Percentiles rank a stretch among this genome's conserved stretches.
phyloP scores from a whole-genome alignment of 2,888 invertebrate species.

The Melitaea athalia region DNA sequence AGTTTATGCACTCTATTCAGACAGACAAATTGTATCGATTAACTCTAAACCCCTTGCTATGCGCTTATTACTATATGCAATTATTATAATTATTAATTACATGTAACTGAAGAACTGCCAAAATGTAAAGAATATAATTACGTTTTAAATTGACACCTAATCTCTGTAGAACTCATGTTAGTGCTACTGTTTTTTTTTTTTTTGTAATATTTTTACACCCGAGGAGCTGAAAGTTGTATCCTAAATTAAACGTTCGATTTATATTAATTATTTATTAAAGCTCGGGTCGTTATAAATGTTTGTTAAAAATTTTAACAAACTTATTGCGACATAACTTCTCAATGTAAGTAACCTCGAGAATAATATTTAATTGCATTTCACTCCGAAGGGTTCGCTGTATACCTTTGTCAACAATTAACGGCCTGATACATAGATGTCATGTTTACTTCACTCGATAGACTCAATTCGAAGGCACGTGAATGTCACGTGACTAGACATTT shows the following conservation, averaged over 20 bases:
- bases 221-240: too few species aligned
- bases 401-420: slow-evolving; percentile 19
- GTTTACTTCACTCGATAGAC: neutral
- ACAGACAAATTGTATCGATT: slow-evolving; percentile 42
- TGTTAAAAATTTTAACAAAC: too few species aligned
- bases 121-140: neutral
- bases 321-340: too few species aligned
- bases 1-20: slow-evolving; percentile 53
- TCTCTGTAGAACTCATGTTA: too few species aligned
- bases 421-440: slow-evolving; percentile 6
- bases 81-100: neutral
- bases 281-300: too few species aligned
- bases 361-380: neutral
- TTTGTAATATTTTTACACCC: too few species aligned
- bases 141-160: too few species aligned
- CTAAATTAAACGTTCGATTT: too few species aligned
- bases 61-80: neutral
- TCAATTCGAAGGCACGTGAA: slow-evolving; percentile 51
- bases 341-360: neutral
- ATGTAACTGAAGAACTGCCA: neutral
- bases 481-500: slow-evolving; percentile 55
- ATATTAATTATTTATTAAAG: too few species aligned
- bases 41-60: slow-evolving; percentile 26
- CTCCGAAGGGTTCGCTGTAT: neutral
- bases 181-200: too few species aligned